Conservation (phyloP, 2,113 vertebrate genomes). For the Ifrita kowaldi region DNA sequence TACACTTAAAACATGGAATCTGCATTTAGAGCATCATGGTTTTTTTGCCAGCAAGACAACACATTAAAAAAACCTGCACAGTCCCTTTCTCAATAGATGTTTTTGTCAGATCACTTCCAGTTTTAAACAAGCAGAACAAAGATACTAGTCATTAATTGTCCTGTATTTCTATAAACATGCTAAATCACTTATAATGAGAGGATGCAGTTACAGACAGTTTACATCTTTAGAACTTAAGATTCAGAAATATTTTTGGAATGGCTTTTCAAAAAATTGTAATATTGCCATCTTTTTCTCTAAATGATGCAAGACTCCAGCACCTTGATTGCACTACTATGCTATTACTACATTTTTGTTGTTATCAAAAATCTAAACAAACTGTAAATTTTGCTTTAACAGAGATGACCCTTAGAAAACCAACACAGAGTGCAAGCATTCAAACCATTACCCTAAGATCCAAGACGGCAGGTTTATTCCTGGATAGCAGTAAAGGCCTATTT, state of each 20-base stretch:
- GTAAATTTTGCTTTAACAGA: neutral
- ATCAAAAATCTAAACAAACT: neutral
- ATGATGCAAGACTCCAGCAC: neutral
- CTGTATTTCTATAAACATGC: neutral
- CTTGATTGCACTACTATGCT: neutral
- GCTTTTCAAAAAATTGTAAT: neutral
- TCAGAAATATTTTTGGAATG: neutral
- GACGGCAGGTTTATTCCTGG: constrained; percentile 82
- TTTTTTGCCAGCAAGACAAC: neutral
- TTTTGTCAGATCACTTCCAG: neutral
- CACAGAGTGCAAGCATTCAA: neutral
- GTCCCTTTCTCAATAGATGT: neutral
- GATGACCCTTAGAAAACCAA: neutral
- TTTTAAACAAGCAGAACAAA: neutral
- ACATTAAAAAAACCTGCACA: neutral
- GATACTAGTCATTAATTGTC: neutral
- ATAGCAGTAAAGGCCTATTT: constrained; percentile 84
- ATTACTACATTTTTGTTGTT: neutral
- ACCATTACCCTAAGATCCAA: constrained; percentile 89
- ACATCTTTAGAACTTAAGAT: neutral
- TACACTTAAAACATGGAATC: neutral
- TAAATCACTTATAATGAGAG: neutral
- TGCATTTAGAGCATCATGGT: neutral
- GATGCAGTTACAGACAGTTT: neutral
- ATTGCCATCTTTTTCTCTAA: neutral